Base-by-base conservation (phyloP, 2,797 vertebrate genomes). In the Danio choprae region DNA sequence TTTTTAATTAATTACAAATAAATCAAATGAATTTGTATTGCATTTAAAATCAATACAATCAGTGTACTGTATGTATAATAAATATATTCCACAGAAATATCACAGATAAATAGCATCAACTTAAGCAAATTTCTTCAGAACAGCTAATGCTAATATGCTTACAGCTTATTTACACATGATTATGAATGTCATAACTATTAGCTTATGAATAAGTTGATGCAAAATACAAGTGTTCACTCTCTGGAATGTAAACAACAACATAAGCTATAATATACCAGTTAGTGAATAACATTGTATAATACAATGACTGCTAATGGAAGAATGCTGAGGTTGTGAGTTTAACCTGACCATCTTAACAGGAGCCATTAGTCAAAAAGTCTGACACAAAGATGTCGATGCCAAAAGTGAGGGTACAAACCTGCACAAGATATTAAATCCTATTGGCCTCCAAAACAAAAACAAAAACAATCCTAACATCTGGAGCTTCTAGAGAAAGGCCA, bases 401-500 rank as follows among this genome's bases (percentile, higher is more conserved):
- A 80, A 78, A 64, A 84, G 76, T 11, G 11, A 64, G 67, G 13
- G 43, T 46, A 36, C 11, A 70, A 65, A 72, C 15, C 46, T 22
- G 51, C 48, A 73, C 11, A 46, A 50, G 55, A 67, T 58, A 40
- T 55, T 13, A 71, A 77, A 81, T 18, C 72, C 43, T 18, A 60
- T 20, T 59, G 44, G 13, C 46, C 64, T 63, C 7, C 59, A 63
- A 74, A 63, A 77, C n/a, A n/a, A n/a, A n/a, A n/a, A n/a, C n/a
- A n/a, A n/a, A n/a, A 51, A 62, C 50, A 6, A 50, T 62, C 20
- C 29, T 53, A 82, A 82, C 73, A 74, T 80, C 81, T 65, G 65
- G 46, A 84, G 74, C 80, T 48, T 68, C 64, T 18, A 48, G 36
- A 56, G 46, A n/a, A 40, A 20, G 9, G 22, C 12, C 12, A 48